Evolutionary conservation across 2,888 invertebrate genomes (phyloP).

Genomic region (Sinotaia quadrata): DNA sequence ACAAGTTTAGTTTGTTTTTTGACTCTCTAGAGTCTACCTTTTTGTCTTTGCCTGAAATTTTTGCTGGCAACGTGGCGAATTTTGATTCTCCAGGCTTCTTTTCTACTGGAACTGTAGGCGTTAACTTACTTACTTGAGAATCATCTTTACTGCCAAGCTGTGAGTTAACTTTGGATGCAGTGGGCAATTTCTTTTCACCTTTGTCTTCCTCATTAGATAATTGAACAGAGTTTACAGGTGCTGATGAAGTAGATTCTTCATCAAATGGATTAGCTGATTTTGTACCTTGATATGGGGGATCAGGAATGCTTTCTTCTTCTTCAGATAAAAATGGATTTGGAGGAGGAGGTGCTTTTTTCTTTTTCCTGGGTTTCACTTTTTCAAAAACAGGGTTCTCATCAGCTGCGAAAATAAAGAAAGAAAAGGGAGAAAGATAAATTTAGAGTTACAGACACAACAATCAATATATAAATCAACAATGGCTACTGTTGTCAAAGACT

Average conservation of each 20-base stretch:
- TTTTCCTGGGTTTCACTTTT: conserved; percentile 24
- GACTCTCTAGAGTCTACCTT: too few relatives aligned
- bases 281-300: background rate
- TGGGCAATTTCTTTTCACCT: background rate
- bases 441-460: too few relatives aligned
- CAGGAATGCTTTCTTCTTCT: conserved; percentile 34
- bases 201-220: conserved; percentile 20
- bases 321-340: conserved; percentile 57
- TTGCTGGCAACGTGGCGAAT: conserved; percentile 35
- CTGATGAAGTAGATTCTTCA: conserved; percentile 20
- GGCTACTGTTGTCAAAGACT: too few relatives aligned
- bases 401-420: background rate
- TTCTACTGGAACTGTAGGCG: conserved; percentile 12
- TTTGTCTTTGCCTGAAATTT: conserved; percentile 12
- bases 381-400: conserved; percentile 8
- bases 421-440: conserved; percentile 14
- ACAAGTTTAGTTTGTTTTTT: conserved; percentile 27
- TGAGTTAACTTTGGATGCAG: background rate
- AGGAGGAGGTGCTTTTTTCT: conserved; percentile 26
- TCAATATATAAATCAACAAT: too few relatives aligned
- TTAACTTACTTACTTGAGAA: background rate
- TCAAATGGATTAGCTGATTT: conserved; percentile 43
- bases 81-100: conserved; percentile 22
- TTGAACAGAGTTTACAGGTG: conserved; percentile 22
- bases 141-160: conserved; percentile 12